Conservation (phyloP, 2,888 invertebrate genomes). For the Megaustenia siamemsis region DNA sequence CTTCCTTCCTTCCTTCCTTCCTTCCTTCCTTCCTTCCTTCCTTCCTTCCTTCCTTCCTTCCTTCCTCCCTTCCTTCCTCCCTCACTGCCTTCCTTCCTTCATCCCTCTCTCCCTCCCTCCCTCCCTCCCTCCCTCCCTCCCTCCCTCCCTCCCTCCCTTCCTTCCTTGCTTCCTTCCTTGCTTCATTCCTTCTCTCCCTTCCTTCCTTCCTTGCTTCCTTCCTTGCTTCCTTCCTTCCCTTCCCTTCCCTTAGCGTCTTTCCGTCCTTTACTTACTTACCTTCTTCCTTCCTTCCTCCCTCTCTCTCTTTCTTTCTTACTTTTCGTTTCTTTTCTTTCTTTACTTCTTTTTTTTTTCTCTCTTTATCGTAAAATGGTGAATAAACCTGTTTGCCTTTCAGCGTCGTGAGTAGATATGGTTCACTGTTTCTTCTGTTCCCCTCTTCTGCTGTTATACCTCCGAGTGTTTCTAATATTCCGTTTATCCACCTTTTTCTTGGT, state of each 20-base stretch:
- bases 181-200: neutral
- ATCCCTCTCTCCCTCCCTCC: constrained; percentile 31
- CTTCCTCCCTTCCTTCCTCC: neutral
- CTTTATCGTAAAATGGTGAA: too few relatives aligned
- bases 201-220: neutral
- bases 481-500: too few relatives aligned
- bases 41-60: neutral
- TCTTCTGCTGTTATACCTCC: too few relatives aligned
- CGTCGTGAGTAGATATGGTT: too few relatives aligned
- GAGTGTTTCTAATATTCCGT: too few relatives aligned
- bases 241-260: neutral
- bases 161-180: neutral
- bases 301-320: too few relatives aligned
- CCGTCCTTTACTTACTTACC: neutral
- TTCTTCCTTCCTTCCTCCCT: neutral
- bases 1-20: neutral
- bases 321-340: neutral
- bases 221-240: neutral
- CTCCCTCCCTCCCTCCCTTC: neutral
- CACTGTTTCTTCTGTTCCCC: too few relatives aligned
- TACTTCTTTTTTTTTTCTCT: neutral
- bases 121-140: constrained; percentile 43
- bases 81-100: neutral
- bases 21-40: neutral
- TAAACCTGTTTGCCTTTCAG: too few relatives aligned